Conservation (phyloP, 2,797 vertebrate species). For the Astyanax mexicanus region DNA sequence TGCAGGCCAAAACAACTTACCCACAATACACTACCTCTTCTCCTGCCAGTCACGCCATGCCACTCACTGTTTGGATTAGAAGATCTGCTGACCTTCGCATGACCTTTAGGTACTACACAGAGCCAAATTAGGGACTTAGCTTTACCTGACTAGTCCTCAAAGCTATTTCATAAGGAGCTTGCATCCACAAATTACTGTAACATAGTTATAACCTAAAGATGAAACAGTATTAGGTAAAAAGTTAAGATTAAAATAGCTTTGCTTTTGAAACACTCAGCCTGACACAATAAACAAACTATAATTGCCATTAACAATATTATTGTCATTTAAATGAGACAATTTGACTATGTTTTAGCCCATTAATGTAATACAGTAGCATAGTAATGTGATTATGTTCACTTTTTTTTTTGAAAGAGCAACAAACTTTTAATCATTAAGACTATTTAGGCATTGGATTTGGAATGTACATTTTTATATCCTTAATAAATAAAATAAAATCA, state of each 20-base stretch:
- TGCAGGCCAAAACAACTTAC: slow-evolving; percentile 36
- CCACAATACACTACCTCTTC: slow-evolving; percentile 20
- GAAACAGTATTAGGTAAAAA: not conserved
- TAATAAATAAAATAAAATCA: no score
- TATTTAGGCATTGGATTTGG: no score
- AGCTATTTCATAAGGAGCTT: slow-evolving; percentile 6
- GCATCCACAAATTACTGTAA: not conserved
- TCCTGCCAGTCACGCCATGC: slow-evolving; percentile 45
- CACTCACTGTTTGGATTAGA: slow-evolving; percentile 8
- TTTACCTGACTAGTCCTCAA: not conserved
- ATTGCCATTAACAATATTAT: no score
- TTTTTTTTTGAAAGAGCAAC: no score
- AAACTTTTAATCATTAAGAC: no score
- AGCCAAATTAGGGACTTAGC: not conserved
- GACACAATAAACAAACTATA: no score
- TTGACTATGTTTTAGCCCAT: no score
- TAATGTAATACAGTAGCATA: no score
- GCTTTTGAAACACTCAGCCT: not conserved
- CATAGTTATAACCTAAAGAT: not conserved
- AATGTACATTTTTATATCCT: no score
- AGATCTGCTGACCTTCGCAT: slow-evolving; percentile 19
- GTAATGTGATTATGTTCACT: no score
- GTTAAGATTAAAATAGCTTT: not conserved
- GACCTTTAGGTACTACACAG: slow-evolving; percentile 9
- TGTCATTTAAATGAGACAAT: no score